Percentiles rank a stretch among this genome's conserved stretches.
phyloP scores from a whole-genome alignment of 1,140 invertebrate species.

The Panagrolaimus sp. region DNA sequence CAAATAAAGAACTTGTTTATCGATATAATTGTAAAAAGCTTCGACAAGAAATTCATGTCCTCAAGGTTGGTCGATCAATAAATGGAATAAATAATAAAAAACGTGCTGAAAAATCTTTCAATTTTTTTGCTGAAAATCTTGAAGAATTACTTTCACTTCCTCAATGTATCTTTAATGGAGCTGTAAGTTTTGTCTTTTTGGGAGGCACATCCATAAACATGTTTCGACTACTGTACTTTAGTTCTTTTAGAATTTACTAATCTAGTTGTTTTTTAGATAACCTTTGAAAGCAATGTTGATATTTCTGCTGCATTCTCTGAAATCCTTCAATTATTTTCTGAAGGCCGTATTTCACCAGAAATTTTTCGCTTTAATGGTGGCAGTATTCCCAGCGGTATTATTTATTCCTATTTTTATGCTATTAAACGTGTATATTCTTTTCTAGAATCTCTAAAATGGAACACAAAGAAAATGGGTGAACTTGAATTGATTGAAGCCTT shows the following conservation, averaged over 20 bases:
- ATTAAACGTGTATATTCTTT: background rate
- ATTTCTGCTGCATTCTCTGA: background rate
- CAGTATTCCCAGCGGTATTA: background rate
- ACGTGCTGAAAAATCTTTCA: background rate
- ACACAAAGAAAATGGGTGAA: background rate
- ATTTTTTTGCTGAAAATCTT: background rate
- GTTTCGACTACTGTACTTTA: background rate
- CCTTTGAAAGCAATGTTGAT: constrained; percentile 1
- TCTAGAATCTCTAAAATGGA: background rate
- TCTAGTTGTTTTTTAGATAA: background rate
- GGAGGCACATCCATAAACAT: background rate
- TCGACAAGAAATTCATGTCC: background rate
- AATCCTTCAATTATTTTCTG: background rate
- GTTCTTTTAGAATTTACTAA: too few species aligned
- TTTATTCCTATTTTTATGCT: background rate
- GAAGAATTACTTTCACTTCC: background rate
- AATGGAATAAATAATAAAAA: background rate
- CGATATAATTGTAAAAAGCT: background rate
- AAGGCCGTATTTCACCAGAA: background rate
- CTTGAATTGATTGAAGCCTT: background rate
- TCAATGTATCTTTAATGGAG: background rate
- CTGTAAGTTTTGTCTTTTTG: background rate
- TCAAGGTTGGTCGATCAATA: constrained; percentile 2
- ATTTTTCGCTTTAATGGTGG: background rate
- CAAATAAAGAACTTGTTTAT: background rate